phyloP scores from a whole-genome alignment of 2,797 vertebrate species.

The Sorex maritimensis region DNA sequence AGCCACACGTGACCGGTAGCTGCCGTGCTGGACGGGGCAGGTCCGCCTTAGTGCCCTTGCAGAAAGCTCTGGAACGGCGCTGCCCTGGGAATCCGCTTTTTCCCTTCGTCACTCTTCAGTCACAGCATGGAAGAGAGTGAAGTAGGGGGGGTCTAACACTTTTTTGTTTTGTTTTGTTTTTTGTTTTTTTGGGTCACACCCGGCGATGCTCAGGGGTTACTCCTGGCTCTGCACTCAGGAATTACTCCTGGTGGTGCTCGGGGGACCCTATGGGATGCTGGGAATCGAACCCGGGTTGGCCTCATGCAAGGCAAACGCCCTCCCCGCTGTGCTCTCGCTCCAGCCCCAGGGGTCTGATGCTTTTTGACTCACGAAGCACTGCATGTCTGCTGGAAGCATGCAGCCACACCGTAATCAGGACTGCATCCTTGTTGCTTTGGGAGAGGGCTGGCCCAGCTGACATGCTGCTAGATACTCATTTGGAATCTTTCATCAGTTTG shows the following conservation, averaged over 20 bases:
- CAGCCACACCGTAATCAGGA: neutral
- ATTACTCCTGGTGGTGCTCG: too few relatives aligned
- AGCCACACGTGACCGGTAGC: neutral
- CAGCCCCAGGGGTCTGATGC: too few relatives aligned
- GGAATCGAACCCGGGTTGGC: too few relatives aligned
- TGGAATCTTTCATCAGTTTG: conserved; percentile 30
- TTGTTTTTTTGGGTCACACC: too few relatives aligned
- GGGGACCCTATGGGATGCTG: too few relatives aligned
- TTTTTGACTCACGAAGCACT: neutral
- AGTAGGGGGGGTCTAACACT: neutral
- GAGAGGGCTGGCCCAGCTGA: neutral
- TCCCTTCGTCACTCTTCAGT: neutral
- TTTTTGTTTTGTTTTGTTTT: neutral
- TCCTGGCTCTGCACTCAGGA: too few relatives aligned
- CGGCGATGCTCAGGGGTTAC: too few relatives aligned
- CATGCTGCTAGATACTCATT: neutral
- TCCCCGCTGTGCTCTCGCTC: too few relatives aligned
- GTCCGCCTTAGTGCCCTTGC: neutral
- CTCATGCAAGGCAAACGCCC: too few relatives aligned
- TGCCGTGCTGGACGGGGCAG: accelerated
- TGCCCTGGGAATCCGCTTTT: neutral
- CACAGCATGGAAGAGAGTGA: neutral
- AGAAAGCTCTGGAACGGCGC: neutral
- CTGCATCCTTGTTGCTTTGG: neutral
- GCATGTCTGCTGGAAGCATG: neutral